These are phyloP conservation scores for Apostichopus japonicus DNA, from an alignment of 35 echinoderm and acorn worm genomes.

Conservation along the genomic window DNA sequence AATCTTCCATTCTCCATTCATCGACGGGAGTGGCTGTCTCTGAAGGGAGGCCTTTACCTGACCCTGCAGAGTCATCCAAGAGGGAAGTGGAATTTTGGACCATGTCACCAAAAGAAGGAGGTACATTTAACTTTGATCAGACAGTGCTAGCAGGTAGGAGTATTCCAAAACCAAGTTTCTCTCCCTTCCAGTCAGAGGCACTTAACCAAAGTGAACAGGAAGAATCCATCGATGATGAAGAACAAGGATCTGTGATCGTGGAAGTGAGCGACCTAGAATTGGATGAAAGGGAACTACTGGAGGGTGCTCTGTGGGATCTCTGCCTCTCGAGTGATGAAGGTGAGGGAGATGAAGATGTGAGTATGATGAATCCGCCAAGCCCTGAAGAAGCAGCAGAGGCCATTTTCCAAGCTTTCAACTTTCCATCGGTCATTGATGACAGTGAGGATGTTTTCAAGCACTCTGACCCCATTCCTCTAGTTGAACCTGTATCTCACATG, in stretches of 20 bases:
- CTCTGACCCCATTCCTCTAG: neutral
- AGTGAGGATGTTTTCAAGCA: neutral
- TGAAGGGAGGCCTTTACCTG: constrained; percentile 28
- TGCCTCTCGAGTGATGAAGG: constrained; percentile 43
- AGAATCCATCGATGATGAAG: constrained; percentile 30
- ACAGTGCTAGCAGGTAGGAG: neutral
- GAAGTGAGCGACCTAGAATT: constrained; percentile 25
- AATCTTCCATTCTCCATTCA: constrained; percentile 50
- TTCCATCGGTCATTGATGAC: neutral
- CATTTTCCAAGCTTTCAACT: constrained; percentile 44
- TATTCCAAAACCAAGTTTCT: neutral
- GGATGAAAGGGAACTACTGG: constrained; percentile 46
- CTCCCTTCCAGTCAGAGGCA: neutral
- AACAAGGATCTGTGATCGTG: neutral
- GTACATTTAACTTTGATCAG: constrained; percentile 35
- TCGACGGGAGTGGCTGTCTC: neutral
- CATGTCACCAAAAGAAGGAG: constrained; percentile 79
- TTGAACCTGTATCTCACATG: neutral
- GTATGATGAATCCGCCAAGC: constrained; percentile 25
- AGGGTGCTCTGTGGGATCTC: constrained; percentile 42
- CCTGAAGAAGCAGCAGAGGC: constrained; percentile 50
- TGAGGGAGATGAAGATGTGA: constrained; percentile 57
- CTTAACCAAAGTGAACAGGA: neutral
- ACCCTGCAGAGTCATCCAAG: constrained; percentile 34
- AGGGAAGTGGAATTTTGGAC: constrained; percentile 94